These are phyloP conservation scores for Epizoanthus illoricatus DNA, from an alignment of 92 coral and sea anemone genomes.

Conservation along the genomic window DNA sequence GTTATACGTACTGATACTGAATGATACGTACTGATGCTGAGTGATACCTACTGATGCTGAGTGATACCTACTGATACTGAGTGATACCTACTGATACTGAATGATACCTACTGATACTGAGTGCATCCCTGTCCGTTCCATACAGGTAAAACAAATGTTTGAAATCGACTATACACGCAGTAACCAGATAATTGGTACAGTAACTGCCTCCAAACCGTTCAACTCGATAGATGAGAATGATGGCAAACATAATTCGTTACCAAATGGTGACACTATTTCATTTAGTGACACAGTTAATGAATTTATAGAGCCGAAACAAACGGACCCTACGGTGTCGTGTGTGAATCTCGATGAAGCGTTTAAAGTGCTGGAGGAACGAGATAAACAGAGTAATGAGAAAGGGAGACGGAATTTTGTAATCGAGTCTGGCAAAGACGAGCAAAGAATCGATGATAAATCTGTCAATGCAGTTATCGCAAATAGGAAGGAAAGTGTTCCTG, in stretches of 20 bases:
- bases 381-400: background rate
- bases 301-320: background rate
- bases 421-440: background rate
- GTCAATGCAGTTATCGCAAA: background rate
- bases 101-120: too few relatives aligned
- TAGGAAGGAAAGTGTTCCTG: background rate
- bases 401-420: background rate
- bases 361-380: background rate
- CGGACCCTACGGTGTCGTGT: background rate
- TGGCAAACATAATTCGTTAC: background rate
- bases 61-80: too few relatives aligned
- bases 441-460: background rate
- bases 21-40: too few relatives aligned
- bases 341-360: constrained; percentile 21
- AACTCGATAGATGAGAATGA: background rate
- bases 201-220: background rate
- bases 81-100: too few relatives aligned
- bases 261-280: background rate
- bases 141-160: constrained; percentile 11
- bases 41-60: too few relatives aligned
- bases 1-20: too few relatives aligned
- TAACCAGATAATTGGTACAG: background rate
- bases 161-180: constrained; percentile 1
- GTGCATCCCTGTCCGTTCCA: too few relatives aligned
- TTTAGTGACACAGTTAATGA: background rate